Evolutionary conservation across 1,140 invertebrate genomes (phyloP).

Genomic region (Vollenhovia emeryi): DNA sequence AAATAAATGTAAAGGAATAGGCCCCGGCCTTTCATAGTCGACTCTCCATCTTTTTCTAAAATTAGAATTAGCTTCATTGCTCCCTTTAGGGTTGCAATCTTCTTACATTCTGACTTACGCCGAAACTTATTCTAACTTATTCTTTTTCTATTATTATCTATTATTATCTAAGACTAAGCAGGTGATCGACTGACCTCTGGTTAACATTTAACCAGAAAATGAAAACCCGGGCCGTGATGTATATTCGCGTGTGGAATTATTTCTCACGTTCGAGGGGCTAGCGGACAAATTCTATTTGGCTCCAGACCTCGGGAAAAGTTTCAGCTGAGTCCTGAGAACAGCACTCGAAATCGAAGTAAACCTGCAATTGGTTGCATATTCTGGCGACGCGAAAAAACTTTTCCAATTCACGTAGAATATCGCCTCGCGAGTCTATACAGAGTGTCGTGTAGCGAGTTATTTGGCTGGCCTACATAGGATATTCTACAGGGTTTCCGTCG

Average conservation of each 20-base stretch:
- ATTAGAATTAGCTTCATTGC: too few relatives aligned
- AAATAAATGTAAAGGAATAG: background rate
- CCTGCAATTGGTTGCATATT: slow-evolving; percentile 28
- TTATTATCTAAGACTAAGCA: too few relatives aligned
- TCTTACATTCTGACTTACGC: too few relatives aligned
- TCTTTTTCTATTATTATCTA: too few relatives aligned
- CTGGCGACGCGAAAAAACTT: slow-evolving; percentile 57
- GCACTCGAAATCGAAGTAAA: background rate
- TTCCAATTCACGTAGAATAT: slow-evolving; percentile 29
- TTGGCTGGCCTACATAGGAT: background rate
- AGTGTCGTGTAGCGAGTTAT: slow-evolving; percentile 18
- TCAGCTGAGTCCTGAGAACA: background rate
- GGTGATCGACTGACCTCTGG: too few relatives aligned
- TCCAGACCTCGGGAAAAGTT: background rate
- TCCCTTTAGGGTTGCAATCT: too few relatives aligned
- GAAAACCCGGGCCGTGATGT: too few relatives aligned
- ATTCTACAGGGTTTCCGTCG: background rate
- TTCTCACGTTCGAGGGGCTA: background rate
- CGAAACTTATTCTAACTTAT: too few relatives aligned
- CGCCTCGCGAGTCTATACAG: background rate
- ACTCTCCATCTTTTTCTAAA: too few relatives aligned
- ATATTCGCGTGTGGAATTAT: background rate
- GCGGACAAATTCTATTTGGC: background rate
- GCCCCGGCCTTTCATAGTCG: too few relatives aligned
- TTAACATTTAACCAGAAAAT: too few relatives aligned